Evolutionary conservation across 1,140 invertebrate genomes (phyloP), one percentile per base, ranked within the genome.

Genomic region (Drosophila arizonae): DNA sequence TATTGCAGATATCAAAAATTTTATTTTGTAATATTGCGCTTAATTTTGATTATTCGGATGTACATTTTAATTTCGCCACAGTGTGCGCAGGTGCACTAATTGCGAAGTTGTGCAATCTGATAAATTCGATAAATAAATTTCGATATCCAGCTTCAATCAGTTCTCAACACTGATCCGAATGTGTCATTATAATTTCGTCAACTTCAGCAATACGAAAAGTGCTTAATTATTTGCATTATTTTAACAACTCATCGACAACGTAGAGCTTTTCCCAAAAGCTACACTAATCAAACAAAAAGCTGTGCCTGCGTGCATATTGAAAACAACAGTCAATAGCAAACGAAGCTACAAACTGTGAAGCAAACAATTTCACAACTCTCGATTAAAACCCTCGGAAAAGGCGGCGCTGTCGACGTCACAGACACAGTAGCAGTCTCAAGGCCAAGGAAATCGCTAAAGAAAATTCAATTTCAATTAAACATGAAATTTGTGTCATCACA

Each of bases 401-500:
- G 63, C 70, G 63, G 58, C 36, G 57, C 65, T 70, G 66, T 74
- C 71, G 66, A 69, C 71, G 66, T 56, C 66, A 30, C 28, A 52
- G 65, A 48, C 57, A 11, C 57, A 73, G 51, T 43, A 24, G 21
- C 45, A 70, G 58, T 74, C 60, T 64, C 66, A 74, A 74, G 72
- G 72, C 72, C 72, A 74, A 74, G 72, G 67, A 74, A 70, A 46
- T 70, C 28, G 45, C 57, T 33, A 81, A 77, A 72, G 64, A 69
- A 81, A 72, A 77, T 61, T 79, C 76, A 77, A 90, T 89, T 89
- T 76, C 90, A 79, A 79, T 80, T 80, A 91, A 91, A 88, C 80
- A 91, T 91, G 90, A 91, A 91, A 91, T 91, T 91, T 88, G 86
- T 82, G 90, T 81, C 75, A 91, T 77, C 88, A 71, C 75, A 89